Evolutionary conservation across 2,797 vertebrate genomes (phyloP).

Genomic region (Artibeus jamaicensis): DNA sequence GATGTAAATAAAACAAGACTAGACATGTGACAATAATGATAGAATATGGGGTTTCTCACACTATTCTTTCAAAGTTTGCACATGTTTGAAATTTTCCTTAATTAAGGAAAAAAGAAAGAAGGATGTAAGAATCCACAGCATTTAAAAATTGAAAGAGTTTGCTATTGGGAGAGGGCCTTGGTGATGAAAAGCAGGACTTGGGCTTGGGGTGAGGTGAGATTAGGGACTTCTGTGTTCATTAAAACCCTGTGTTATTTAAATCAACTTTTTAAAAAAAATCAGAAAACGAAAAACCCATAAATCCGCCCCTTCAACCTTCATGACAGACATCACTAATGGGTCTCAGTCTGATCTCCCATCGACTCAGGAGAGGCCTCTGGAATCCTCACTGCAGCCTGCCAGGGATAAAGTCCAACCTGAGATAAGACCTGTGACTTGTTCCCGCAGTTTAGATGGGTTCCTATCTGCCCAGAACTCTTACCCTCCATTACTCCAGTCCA

Average conservation of each 20-base stretch:
- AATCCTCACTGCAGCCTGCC: not conserved
- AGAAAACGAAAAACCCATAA: not conserved
- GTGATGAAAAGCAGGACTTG: fast-evolving
- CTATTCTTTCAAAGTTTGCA: not conserved
- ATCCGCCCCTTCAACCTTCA: not conserved
- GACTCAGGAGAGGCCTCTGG: not conserved
- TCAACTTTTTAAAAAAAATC: not conserved
- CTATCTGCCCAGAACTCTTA: not conserved
- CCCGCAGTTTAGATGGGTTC: not conserved
- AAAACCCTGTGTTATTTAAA: not conserved
- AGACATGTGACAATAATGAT: not conserved
- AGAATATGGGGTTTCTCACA: not conserved
- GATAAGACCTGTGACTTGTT: not conserved
- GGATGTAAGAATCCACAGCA: not conserved
- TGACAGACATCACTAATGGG: not conserved
- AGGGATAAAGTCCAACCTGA: not conserved
- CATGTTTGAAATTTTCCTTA: not conserved
- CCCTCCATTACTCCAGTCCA: not conserved
- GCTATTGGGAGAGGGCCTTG: not conserved
- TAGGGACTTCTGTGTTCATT: not conserved
- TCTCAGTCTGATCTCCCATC: not conserved
- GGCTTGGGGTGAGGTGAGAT: not conserved
- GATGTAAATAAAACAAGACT: not conserved
- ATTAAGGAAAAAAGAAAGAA: not conserved
- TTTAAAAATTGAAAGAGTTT: not conserved